A percentile compares a stretch with the other conserved stretches of the same genome.
Evolutionary conservation across 2,797 vertebrate genomes (phyloP).

Genomic region (Lates japonicus): DNA sequence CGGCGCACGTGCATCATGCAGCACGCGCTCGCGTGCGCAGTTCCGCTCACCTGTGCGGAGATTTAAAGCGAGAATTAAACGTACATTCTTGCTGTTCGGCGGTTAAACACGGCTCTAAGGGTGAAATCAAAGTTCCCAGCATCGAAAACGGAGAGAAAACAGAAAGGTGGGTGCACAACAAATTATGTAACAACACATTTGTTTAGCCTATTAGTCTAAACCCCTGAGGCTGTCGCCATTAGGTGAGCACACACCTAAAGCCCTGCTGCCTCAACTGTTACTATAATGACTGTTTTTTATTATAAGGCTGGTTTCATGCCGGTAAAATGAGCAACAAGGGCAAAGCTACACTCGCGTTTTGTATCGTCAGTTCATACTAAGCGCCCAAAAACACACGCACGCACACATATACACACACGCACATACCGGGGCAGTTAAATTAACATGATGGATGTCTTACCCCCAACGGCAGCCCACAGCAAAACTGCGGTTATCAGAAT

Average conservation of each 20-base stretch:
- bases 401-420: background rate
- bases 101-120: no score
- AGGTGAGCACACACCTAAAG: background rate
- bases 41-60: slow-evolving; percentile 51
- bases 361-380: background rate
- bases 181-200: slow-evolving; percentile 67
- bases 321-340: background rate
- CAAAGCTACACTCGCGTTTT: background rate
- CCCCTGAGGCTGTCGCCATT: slow-evolving; percentile 7
- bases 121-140: no score
- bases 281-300: background rate
- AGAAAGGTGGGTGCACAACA: slow-evolving; percentile 31
- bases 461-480: slow-evolving; percentile 77
- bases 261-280: background rate
- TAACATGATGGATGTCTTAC: slow-evolving; percentile 53
- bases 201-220: slow-evolving; percentile 67
- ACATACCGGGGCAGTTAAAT: background rate
- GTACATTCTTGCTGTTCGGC: no score
- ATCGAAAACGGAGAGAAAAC: background rate
- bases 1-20: background rate
- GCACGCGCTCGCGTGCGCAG: slow-evolving; percentile 15
- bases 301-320: background rate
- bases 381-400: background rate
- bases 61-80: background rate
- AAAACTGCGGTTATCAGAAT: slow-evolving; percentile 62